A percentile compares a stretch with the other conserved stretches of the same genome.
phyloP scores from a whole-genome alignment of 2,888 invertebrate species.

The Sturmia bella region DNA sequence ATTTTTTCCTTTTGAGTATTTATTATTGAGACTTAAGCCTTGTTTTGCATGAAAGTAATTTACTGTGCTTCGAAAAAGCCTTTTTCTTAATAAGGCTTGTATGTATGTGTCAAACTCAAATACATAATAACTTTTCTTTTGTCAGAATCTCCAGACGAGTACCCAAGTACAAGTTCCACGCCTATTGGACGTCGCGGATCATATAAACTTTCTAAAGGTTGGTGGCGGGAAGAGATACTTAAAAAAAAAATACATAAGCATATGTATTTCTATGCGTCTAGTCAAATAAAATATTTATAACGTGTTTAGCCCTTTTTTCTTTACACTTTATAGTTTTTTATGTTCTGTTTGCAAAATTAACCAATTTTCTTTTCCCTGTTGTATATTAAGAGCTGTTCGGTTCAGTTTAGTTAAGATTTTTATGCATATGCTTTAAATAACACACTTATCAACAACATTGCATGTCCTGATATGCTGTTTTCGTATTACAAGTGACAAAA shows the following conservation, averaged over 20 bases:
- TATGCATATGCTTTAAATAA: slow-evolving; percentile 33
- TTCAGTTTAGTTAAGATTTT: slow-evolving; percentile 8
- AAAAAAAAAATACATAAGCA: neutral
- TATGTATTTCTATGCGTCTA: neutral
- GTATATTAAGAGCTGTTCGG: neutral
- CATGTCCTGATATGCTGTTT: slow-evolving; percentile 4
- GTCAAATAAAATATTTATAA: slow-evolving; percentile 1
- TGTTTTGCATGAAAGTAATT: slow-evolving; percentile 57
- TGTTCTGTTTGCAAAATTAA: slow-evolving; percentile 65
- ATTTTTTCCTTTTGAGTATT: neutral
- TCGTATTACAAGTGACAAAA: neutral
- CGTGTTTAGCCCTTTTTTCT: neutral
- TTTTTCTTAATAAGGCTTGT: slow-evolving; percentile 32
- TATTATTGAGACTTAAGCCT: slow-evolving; percentile 50
- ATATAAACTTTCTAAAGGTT: slow-evolving; percentile 94
- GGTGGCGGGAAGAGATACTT: slow-evolving; percentile 80
- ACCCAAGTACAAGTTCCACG: slow-evolving; percentile 84
- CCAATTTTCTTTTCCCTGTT: slow-evolving; percentile 69
- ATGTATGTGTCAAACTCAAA: slow-evolving; percentile 39
- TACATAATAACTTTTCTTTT: slow-evolving; percentile 67
- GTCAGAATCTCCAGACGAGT: slow-evolving; percentile 82
- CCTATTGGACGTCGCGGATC: slow-evolving; percentile 91
- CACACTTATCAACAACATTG: neutral
- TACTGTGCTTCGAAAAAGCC: slow-evolving; percentile 21
- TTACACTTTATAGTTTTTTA: slow-evolving; percentile 18